Evolutionary conservation across 2,888 invertebrate species (phyloP), one percentile per base, ranked within the genome.

Genomic region (Gisinianus flammeolus): DNA sequence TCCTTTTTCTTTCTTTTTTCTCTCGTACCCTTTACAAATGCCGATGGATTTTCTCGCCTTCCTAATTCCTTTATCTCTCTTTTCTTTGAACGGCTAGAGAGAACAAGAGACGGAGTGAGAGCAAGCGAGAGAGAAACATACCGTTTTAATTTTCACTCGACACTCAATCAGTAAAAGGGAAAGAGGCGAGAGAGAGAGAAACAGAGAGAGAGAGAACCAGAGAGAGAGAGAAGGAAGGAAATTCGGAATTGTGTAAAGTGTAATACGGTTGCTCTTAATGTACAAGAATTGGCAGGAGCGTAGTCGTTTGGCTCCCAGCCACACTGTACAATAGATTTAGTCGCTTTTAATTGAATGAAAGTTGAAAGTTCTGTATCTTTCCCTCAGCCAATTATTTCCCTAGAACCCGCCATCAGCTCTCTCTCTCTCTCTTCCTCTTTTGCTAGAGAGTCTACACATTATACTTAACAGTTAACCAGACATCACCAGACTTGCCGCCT

Each of bases 291-390:
- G 62, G 62, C 62, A 62, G 62, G 62, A 62, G 26, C 26, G 62
- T 26, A 28, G 26, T 26, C 24, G 24, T 62, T 62, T 62, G 62
- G 62, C 62, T 62, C 26, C 24, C 26, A 24, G 62, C 62, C 62
- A 58, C 26, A 28, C 62, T 5, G 12, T 26, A 62, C 62, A 62
- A 62, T 62, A 26, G 62, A 62, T 24, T 62, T 62, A 26, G 62
- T 12, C 26, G 22, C 28, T 28, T 24, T 62, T 62, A 62, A 62
- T 62, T 26, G 68, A 68, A 67, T 66, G 24, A 77, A 30, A 54
- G 71, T 33, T 54, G 52, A 71, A 66, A 72, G 64, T 72, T 72
- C 64, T 72, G 35, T 77, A 52, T 26, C 62, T 62, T 62, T 28
- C 26, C 24, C 26, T 44, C 44, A 44, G 16, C 44, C 44, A 44